Evolutionary conservation across 2,797 vertebrate species (phyloP), one percentile per base, ranked within the genome.

Genomic region (Pipistrellus kuhlii): DNA sequence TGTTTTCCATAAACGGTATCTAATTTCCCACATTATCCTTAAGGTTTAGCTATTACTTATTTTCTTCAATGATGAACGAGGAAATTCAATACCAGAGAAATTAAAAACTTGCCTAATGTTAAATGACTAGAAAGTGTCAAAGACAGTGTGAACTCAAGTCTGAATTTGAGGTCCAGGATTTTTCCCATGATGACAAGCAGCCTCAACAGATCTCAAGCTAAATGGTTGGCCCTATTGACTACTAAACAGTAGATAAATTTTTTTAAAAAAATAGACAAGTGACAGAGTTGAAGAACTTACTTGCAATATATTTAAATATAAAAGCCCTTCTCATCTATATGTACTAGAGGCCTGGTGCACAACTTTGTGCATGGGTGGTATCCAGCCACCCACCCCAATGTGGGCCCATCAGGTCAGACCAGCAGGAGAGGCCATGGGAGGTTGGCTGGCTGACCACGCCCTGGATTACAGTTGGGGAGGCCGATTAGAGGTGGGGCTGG

Each of bases 81-180:
- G 93, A 96, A 97, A 96, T 51, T 95, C 76, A 95, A 91, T 93
- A 83, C 92, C 15, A 95, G 90, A 94, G 95, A 97, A 88, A 86
- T 88, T 93, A 82, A 88, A 92, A 93, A 95, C 85, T 96, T 96
- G 95, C 69, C 83, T 92, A 92, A 53, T 75, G 44, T 93, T 86
- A 94, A 92, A 95, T 95, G 46, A 90, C 88, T 96, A 96, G 90
- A 13, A 93, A 95, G 55, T 92, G 21, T 59, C 69, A 85, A 85
- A 97, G 87, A 80, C 59, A 90, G 90, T 89, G 84, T 93, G 88
- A 97, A 95, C 85, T 93, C 75, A 97, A 46, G 1, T 44, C 64
- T 82, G 20, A 88, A 82, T 91, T 77, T 83, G 77, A 85, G 44
- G 41, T 18, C 8, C 66, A 84, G 38, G 4, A 6, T 62, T 90